phyloP scores from a whole-genome alignment of 2,888 invertebrate species.

The Tenthredo scrophulariae region DNA sequence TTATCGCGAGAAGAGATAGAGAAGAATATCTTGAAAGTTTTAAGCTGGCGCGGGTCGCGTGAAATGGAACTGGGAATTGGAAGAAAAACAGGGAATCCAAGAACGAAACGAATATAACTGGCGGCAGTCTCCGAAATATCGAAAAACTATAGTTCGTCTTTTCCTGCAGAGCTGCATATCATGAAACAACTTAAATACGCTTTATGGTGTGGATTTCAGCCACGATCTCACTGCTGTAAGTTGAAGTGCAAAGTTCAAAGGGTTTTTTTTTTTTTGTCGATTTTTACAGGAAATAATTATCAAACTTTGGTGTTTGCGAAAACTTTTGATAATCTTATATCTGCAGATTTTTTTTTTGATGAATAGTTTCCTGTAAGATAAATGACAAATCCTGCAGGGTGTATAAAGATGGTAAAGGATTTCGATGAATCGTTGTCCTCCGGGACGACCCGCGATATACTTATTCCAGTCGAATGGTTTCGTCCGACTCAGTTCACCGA shows the following conservation, averaged over 20 bases:
- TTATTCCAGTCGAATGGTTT: constrained; percentile 30
- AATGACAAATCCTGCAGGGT: neutral
- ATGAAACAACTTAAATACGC: neutral
- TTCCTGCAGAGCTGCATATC: neutral
- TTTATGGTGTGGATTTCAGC: neutral
- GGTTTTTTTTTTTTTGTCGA: neutral
- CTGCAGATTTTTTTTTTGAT: neutral
- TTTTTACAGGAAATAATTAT: neutral
- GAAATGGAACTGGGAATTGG: constrained; percentile 51
- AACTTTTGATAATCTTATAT: neutral
- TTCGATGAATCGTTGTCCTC: constrained; percentile 47
- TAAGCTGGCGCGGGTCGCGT: constrained; percentile 34
- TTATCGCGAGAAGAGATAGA: constrained; percentile 43
- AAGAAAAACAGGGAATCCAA: constrained; percentile 21
- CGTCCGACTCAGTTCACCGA: constrained; percentile 44
- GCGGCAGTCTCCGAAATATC: constrained; percentile 18
- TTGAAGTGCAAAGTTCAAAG: neutral
- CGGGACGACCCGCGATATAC: constrained; percentile 41
- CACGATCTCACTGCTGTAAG: neutral
- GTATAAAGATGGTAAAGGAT: neutral
- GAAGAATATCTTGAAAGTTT: constrained; percentile 49
- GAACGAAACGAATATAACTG: constrained; percentile 9
- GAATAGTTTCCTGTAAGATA: constrained; percentile 11
- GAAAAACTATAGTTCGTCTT: constrained; percentile 20
- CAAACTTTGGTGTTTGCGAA: neutral